Evolutionary conservation across 2,113 vertebrate species (phyloP), one percentile per base, ranked within the genome.

Genomic region (Anarhynchus alexandrinus): DNA sequence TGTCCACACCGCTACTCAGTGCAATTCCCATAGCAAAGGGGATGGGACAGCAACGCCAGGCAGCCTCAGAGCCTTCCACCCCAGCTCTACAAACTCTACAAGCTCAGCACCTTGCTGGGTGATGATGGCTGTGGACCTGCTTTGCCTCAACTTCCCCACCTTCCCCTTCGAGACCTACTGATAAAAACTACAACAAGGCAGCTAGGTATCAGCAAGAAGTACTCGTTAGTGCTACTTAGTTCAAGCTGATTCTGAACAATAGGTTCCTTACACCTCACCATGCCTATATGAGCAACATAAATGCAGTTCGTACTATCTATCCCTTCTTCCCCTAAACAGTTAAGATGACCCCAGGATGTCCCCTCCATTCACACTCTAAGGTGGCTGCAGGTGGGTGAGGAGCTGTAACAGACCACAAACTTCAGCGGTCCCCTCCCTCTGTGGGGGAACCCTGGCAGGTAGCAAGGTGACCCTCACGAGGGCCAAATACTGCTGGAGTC

Each of bases 1-100:
- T 34, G 38, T 29, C 22, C 55, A 11, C 64, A 15, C 23, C 2
- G 0, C 52, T 23, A 1, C 30, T 62, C 0, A 0, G 19, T 6
- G 57, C 5, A 2, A 19, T 10, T 51, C 71, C 66, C 43, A 4
- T 1, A 3, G 43, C 10, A 2, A 2, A 61, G 11, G 36, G 12
- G 12, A 77, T 1, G 26, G 32, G 26, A n/a, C 57, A 34, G 65
- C 32, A 6, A 26, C 1, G 2, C 55, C n/a, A 7, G 34, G 81
- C n/a, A 74, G 9, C 8, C 64, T 15, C 66, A 18, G 32, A 32
- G 71, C 54, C 67, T 65, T 51, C 55, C 10, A 52, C 4, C 40
- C 36, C 49, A 57, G 74, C 22, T 54, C 58, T 45, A 11, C 65
- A 26, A 64, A 23, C 21, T 51, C 49, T 51, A 51, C 49, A 25